Evolutionary conservation across 2,888 invertebrate genomes (phyloP).

Genomic region (Stenchaetothrips biformis): DNA sequence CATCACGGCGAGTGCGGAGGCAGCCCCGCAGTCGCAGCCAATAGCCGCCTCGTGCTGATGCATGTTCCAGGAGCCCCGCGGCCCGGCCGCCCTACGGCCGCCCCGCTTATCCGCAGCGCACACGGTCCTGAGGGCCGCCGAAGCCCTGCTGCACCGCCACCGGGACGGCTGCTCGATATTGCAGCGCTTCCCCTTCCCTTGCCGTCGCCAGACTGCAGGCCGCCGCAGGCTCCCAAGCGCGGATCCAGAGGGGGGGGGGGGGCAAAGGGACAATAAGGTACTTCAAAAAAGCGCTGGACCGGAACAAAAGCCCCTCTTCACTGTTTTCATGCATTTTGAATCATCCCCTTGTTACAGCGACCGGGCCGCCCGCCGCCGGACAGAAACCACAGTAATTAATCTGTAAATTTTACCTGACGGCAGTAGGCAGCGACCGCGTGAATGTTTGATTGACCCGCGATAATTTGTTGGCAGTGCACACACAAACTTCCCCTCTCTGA

Average conservation of each 20-base stretch:
- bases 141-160: neutral
- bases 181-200: neutral
- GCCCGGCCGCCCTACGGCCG: neutral
- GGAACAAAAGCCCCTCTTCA: no score
- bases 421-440: neutral
- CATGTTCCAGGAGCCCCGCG: neutral
- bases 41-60: no score
- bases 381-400: neutral
- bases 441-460: neutral
- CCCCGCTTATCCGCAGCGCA: neutral
- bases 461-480: constrained; percentile 12
- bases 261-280: no score
- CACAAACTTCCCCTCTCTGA: neutral
- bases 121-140: neutral
- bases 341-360: no score
- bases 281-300: no score
- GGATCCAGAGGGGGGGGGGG: no score
- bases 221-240: no score
- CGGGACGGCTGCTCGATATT: neutral
- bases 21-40: no score
- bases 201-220: neutral
- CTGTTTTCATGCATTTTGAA: no score
- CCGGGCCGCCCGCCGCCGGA: neutral
- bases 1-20: no score
- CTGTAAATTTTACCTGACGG: neutral